phyloP scores from a whole-genome alignment of 2,888 invertebrate genomes.

The Fragum fragum region DNA sequence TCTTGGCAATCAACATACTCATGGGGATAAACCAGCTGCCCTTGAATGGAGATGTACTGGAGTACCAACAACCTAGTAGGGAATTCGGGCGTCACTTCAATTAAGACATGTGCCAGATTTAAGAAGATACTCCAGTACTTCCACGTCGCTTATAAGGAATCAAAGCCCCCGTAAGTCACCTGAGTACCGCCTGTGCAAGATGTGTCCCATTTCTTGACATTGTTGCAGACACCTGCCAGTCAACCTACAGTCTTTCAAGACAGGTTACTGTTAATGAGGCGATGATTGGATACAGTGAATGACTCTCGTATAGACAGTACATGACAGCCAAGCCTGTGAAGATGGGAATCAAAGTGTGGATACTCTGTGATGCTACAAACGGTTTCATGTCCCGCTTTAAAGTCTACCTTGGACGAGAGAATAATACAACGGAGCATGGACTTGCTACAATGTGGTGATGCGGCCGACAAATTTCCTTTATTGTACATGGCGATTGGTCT shows the following conservation, averaged over 20 bases:
- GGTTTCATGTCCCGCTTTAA: not conserved
- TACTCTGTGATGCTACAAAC: not conserved
- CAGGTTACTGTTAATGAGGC: not conserved
- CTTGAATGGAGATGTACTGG: slow-evolving; percentile 25
- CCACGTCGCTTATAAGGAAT: slow-evolving; percentile 17
- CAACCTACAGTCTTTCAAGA: not conserved
- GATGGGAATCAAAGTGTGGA: not conserved
- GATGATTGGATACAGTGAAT: not conserved
- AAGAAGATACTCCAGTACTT: slow-evolving; percentile 27
- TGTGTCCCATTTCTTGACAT: not conserved
- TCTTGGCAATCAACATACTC: slow-evolving; percentile 42
- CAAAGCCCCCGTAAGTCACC: not conserved
- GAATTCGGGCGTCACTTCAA: not conserved
- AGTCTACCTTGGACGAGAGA: not conserved
- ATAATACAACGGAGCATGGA: not conserved
- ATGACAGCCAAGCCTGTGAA: slow-evolving; percentile 6
- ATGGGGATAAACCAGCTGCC: slow-evolving; percentile 53
- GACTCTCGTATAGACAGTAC: not conserved
- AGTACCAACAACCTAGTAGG: slow-evolving; percentile 9
- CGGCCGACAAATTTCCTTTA: not conserved
- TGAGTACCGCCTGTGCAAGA: not conserved
- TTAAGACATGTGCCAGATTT: slow-evolving; percentile 19
- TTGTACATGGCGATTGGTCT: not conserved
- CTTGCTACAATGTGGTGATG: not conserved
- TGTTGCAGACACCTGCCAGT: not conserved